Conservation (phyloP, 2,797 vertebrate species). For the Naso thynnoides region DNA sequence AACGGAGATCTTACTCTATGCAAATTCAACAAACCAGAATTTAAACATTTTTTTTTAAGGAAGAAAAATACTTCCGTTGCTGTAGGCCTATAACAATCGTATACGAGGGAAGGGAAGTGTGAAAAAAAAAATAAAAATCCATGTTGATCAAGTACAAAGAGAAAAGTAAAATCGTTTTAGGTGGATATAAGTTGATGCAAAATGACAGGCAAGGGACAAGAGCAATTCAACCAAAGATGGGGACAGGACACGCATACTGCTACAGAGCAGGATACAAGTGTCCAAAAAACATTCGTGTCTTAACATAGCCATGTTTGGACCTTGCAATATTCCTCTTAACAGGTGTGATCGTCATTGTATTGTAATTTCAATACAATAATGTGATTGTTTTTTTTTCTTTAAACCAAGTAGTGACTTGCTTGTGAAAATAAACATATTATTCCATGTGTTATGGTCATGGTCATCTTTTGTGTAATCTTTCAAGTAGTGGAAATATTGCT, state of each 20-base stretch:
- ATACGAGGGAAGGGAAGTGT: background rate
- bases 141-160: conserved; percentile 24
- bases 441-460: conserved; percentile 36
- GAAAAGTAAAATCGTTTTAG: conserved; percentile 31
- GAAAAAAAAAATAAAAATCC: background rate
- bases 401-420: conserved; percentile 62
- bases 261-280: conserved; percentile 38
- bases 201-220: conserved; percentile 52
- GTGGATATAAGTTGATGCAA: conserved; percentile 25
- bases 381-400: conserved; percentile 59
- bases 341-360: conserved; percentile 44
- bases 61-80: conserved; percentile 13
- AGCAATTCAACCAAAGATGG: conserved; percentile 54
- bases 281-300: conserved; percentile 49
- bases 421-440: conserved; percentile 77
- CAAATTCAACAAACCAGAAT: conserved; percentile 46
- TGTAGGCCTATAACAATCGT: conserved; percentile 8
- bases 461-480: conserved; percentile 2
- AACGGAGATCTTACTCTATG: conserved; percentile 63
- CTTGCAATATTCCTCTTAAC: conserved; percentile 51
- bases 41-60: conserved; percentile 16
- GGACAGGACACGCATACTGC: conserved; percentile 36
- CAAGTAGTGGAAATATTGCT: background rate
- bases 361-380: conserved; percentile 50
- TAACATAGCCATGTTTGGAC: conserved; percentile 58